Conservation (phyloP, 2,113 vertebrate species). For the Prionailurus viverrinus region DNA sequence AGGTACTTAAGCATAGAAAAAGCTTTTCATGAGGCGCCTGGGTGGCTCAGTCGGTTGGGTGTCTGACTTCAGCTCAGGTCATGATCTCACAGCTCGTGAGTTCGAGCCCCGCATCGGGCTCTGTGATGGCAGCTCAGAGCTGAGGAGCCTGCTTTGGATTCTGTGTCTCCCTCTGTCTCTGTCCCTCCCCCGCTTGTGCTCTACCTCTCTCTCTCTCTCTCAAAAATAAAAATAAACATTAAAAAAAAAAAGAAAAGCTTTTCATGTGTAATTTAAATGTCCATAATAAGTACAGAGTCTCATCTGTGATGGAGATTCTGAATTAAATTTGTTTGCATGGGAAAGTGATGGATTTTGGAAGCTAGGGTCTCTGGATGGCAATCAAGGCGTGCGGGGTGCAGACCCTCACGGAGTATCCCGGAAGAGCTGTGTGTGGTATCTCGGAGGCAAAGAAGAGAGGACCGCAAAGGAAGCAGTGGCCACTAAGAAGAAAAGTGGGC, state of each 20-base stretch:
- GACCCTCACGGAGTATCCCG: neutral
- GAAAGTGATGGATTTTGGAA: neutral
- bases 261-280: neutral
- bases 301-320: neutral
- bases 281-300: neutral
- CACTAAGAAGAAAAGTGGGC: neutral
- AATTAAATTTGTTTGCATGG: neutral
- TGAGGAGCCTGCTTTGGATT: too few species aligned
- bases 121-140: too few species aligned
- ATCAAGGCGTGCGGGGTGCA: neutral
- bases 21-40: neutral
- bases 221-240: too few species aligned
- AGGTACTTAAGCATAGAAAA: neutral
- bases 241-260: neutral
- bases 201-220: too few species aligned
- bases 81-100: too few species aligned
- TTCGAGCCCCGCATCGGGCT: too few species aligned
- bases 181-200: too few species aligned
- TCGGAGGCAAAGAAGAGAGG: neutral
- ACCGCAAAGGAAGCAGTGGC: neutral
- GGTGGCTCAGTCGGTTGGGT: too few species aligned
- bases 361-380: neutral
- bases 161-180: too few species aligned
- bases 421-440: neutral
- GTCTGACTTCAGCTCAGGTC: too few species aligned